Base-by-base conservation (phyloP, 2,888 invertebrate genomes). In the Aporophyla nigra region DNA sequence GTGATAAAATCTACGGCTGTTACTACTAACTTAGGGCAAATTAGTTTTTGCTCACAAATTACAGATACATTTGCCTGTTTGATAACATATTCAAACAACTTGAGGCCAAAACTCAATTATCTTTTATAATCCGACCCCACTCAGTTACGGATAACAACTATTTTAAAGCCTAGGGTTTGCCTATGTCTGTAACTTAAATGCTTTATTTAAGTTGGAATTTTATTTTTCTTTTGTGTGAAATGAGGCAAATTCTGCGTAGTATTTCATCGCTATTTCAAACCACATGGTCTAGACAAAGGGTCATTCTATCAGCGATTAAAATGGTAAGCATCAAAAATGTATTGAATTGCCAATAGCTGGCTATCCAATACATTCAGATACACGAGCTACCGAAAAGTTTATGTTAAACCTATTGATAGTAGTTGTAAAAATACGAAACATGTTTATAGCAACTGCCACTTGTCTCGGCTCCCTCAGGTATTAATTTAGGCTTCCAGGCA, bases 21-120 rank as follows among this genome's bases (percentile, higher is more conserved):
- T 74, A 76, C 33, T 67, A 49, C 54, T 27, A 78, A 78, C 58
- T 78, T 79, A 43, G 24, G 62, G 61, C n/a, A 81, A 85, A 88
- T 88, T 86, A 80, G 88, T 85, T 88, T 88, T 86, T 85, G 87
- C 72, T 84, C 80, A 68, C 76, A 84, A 86, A 88, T 85, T 85
- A 87, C 62, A 78, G 66, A 76, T 74, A 81, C 76, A 87, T 88
- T 79, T 61, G 74, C 79, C 58, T 73, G 84, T 83, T 84, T 87
- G 80, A 87, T 87, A 84, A 85, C 84, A 84, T 78, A 84, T 82
- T 87, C 87, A 88, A 85, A 87, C 86, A 82, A 85, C 61, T 88
- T 81, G 66, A 74, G 78, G 71, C 65, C 74, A 78, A 76, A 87
- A 87, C 87, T 85, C 87, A 79, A 87, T 87, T 87, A 87, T 75